Percentiles rank a stretch among this genome's conserved stretches.
These are phyloP conservation scores for Alloplasta piceator DNA, from an alignment of 2,888 invertebrate genomes.

Conservation along the genomic window DNA sequence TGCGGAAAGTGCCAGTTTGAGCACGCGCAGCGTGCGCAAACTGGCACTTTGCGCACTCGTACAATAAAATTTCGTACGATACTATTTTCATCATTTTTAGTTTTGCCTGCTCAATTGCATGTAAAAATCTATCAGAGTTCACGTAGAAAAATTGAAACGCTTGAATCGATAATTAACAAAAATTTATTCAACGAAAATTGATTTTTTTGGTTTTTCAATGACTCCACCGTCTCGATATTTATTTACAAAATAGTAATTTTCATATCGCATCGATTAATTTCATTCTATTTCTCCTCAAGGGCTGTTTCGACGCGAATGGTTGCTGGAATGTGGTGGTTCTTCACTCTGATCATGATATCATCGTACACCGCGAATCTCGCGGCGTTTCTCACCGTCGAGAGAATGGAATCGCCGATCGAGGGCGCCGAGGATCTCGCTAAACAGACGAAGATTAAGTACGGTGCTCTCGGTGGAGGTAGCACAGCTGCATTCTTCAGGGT, in stretches of 20 bases:
- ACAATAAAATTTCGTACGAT: too few species aligned
- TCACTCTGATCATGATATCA: slow-evolving; percentile 94
- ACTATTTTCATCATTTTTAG: slow-evolving; percentile 1
- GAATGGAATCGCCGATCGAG: slow-evolving; percentile 95
- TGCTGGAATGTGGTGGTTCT: slow-evolving; percentile 97
- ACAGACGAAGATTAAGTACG: slow-evolving; percentile 98
- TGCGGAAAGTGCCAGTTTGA: too few species aligned
- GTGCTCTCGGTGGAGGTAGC: slow-evolving; percentile 94
- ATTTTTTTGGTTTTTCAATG: too few species aligned
- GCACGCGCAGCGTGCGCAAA: too few species aligned
- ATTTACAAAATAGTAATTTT: neutral
- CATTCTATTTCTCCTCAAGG: slow-evolving; percentile 83
- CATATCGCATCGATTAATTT: slow-evolving; percentile 6
- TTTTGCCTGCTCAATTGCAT: neutral
- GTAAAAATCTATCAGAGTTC: too few species aligned
- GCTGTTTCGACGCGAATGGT: slow-evolving; percentile 95
- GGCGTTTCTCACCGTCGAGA: slow-evolving; percentile 95
- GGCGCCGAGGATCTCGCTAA: slow-evolving; percentile 96
- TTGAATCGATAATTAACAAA: too few species aligned
- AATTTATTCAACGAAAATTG: too few species aligned
- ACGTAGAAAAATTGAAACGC: too few species aligned
- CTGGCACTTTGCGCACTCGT: too few species aligned
- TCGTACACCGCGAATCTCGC: slow-evolving; percentile 98
- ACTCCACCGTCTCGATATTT: too few species aligned
- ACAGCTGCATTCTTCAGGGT: slow-evolving; percentile 96